These are phyloP conservation scores for Hucho hucho DNA, from an alignment of 2,113 vertebrate genomes.

Conservation along the genomic window DNA sequence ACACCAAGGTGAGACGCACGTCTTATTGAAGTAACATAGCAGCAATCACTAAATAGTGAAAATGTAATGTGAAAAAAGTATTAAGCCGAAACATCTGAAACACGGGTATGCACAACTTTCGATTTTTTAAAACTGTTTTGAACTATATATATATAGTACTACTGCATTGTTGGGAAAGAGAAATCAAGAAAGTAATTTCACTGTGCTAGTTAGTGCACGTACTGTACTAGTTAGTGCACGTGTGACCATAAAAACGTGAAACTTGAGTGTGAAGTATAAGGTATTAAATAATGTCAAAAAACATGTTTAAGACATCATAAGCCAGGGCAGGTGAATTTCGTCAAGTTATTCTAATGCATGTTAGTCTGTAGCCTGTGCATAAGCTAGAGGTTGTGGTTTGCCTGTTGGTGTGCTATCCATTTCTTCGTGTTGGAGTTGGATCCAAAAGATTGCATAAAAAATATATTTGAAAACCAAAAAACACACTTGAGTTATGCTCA, in stretches of 20 bases:
- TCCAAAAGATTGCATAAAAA: neutral
- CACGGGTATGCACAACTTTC: neutral
- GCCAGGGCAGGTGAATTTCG: too few species aligned
- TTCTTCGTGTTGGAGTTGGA: too few species aligned
- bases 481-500: neutral
- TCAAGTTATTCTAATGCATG: too few species aligned
- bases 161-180: neutral
- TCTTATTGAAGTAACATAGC: neutral
- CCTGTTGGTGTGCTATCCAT: too few species aligned
- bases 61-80: too few species aligned
- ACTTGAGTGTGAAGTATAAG: neutral
- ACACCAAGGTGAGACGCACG: constrained; percentile 82
- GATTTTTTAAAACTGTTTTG: neutral
- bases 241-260: neutral
- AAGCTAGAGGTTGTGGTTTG: too few species aligned
- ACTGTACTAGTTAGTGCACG: too few species aligned
- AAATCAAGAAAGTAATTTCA: too few species aligned
- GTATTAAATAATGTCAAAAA: neutral
- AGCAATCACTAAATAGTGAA: too few species aligned
- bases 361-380: too few species aligned
- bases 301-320: neutral
- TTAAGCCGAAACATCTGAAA: too few species aligned
- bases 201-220: too few species aligned
- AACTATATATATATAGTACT: neutral
- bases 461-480: neutral